Evolutionary conservation across 2,113 vertebrate species (phyloP), one percentile per base, ranked within the genome.

Genomic region (Zosterops borbonicus): DNA sequence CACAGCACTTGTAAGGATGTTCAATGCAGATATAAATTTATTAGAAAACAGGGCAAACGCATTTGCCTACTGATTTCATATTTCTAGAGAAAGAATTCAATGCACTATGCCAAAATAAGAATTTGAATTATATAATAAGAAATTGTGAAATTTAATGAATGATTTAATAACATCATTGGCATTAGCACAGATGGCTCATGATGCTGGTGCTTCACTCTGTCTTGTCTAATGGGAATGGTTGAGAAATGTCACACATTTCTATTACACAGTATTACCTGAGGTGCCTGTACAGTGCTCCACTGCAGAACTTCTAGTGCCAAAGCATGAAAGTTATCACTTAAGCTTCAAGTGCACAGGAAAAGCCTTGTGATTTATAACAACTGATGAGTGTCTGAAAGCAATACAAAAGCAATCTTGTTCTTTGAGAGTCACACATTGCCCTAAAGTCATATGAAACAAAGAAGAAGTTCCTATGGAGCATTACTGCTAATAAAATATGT

Each of bases 111-210:
- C 74, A 92, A 96, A 97, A 82, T 58, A 91, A 79, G 29, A 86
- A 93, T 88, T 95, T 37, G 86, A 95, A 89, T 94, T 29, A 56
- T 83, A 78, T 86, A 82, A 77, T 93, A 90, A 50, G 63, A 94
- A 96, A 94, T 94, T 67, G 37, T 84, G 91, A 76, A 95, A 76
- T 83, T 47, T 18, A 46, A 90, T 95, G 83, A 96, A 96, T 97
- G 92, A 94, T 97, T 97, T 95, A 96, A 70, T 94, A 96, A 64
- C 42, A 83, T 77, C 44, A 75, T 89, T 20, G 35, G 31, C 92
- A 91, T 91, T 94, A 89, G 74, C 79, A 93, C 96, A 98, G 97
- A 97, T 96, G 97, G 95, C 79, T 76, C 52, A 62, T 87, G 73
- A 39, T 84, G 81, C 63, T 89, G 75, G 78, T 95, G 10, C 56